phyloP scores from a whole-genome alignment of 23 tunicate genomes.

The Phallusia fumigata region DNA sequence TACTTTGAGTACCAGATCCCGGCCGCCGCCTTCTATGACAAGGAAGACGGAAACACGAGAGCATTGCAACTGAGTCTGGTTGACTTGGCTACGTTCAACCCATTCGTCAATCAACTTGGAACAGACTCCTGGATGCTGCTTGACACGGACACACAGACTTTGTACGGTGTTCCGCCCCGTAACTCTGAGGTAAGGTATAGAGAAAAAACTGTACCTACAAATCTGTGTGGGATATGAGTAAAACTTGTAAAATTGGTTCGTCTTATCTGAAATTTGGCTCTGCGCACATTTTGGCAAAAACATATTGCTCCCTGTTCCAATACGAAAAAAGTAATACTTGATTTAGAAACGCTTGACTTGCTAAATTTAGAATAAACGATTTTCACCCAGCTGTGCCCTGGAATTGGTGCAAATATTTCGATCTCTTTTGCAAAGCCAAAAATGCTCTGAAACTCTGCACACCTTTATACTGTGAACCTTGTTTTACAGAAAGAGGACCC shows the following conservation, averaged over 20 bases:
- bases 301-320: too few species aligned
- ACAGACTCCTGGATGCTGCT: conserved; percentile 36
- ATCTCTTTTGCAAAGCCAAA: too few species aligned
- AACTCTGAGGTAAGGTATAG: background rate
- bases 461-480: background rate
- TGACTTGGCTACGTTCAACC: background rate
- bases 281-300: too few species aligned
- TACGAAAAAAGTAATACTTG: too few species aligned
- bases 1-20: conserved; percentile 67
- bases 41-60: conserved; percentile 45
- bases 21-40: conserved; percentile 41
- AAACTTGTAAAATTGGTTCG: too few species aligned
- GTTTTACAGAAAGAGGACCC: conserved; percentile 4
- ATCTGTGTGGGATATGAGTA: too few species aligned
- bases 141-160: conserved; percentile 31
- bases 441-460: too few species aligned
- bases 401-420: too few species aligned
- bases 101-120: background rate
- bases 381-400: too few species aligned
- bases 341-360: too few species aligned
- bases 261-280: too few species aligned
- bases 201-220: background rate
- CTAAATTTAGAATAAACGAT: too few species aligned
- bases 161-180: conserved; percentile 60
- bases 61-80: conserved; percentile 19